Evolutionary conservation across 1,140 invertebrate genomes (phyloP).

Genomic region (Neuroterus valhalla): DNA sequence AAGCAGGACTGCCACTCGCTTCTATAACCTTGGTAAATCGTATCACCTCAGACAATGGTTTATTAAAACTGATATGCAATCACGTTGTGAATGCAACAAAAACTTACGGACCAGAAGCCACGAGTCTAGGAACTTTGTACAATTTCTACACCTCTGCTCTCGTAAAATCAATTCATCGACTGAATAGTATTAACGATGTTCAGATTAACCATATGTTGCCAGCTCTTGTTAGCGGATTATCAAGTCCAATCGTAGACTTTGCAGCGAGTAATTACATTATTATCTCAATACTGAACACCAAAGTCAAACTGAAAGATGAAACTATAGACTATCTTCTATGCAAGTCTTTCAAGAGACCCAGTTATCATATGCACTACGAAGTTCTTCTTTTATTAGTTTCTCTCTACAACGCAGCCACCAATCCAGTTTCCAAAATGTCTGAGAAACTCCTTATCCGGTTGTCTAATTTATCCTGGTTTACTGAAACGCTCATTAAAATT

Average conservation of each 20-base stretch:
- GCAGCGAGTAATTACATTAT: slow-evolving; percentile 85
- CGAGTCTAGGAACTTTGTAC: slow-evolving; percentile 81
- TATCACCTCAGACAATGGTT: slow-evolving; percentile 80
- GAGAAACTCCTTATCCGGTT: slow-evolving; percentile 74
- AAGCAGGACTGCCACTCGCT: slow-evolving; percentile 82
- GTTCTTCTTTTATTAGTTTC: slow-evolving; percentile 77
- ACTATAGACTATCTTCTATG: slow-evolving; percentile 79
- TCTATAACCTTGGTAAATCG: slow-evolving; percentile 84
- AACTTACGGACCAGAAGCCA: slow-evolving; percentile 78
- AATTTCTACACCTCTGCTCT: slow-evolving; percentile 86
- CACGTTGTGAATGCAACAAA: slow-evolving; percentile 81
- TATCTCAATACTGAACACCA: slow-evolving; percentile 80
- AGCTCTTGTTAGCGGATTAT: slow-evolving; percentile 81
- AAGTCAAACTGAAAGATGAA: slow-evolving; percentile 77
- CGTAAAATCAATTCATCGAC: slow-evolving; percentile 80
- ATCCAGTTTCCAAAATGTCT: slow-evolving; percentile 72
- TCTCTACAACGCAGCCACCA: slow-evolving; percentile 78
- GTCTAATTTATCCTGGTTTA: slow-evolving; percentile 73
- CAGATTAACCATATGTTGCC: slow-evolving; percentile 83
- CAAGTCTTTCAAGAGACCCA: slow-evolving; percentile 77
- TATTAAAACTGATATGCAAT: slow-evolving; percentile 85
- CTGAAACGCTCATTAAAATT: slow-evolving; percentile 74
- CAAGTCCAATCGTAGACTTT: slow-evolving; percentile 81
- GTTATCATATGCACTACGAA: slow-evolving; percentile 73
- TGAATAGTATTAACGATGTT: slow-evolving; percentile 78